These are phyloP conservation scores for Acinonyx jubatus DNA, from an alignment of 2,113 vertebrate species.

Conservation along the genomic window DNA sequence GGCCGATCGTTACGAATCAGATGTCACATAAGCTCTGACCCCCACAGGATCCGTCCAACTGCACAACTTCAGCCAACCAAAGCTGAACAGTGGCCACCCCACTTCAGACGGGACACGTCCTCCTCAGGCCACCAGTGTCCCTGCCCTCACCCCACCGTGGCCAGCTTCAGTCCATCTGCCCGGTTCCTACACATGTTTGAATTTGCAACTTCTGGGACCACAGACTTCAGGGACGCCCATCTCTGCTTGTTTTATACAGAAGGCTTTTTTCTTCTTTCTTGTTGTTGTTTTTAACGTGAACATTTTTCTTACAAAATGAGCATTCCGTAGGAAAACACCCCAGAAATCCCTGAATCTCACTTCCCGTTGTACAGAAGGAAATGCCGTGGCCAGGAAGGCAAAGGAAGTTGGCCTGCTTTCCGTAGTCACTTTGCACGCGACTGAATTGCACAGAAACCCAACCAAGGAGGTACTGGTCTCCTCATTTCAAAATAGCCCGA, in stretches of 20 bases:
- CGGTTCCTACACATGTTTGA: neutral
- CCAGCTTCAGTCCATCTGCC: neutral
- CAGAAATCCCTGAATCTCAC: neutral
- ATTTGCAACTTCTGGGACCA: neutral
- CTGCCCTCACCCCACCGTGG: accelerated
- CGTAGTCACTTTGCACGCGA: accelerated
- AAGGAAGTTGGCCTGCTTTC: neutral
- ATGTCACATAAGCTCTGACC: neutral
- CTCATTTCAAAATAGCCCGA: neutral
- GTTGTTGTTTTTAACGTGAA: neutral
- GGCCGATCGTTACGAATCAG: neutral
- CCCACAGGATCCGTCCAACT: too few relatives aligned
- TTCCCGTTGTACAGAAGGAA: neutral
- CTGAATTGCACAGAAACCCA: too few relatives aligned
- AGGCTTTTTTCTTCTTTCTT: neutral
- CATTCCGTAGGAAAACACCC: neutral
- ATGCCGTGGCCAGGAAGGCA: neutral
- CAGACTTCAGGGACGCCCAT: neutral
- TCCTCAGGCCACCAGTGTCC: too few relatives aligned
- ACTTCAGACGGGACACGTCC: neutral
- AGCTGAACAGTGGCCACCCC: neutral
- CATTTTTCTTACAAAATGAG: neutral
- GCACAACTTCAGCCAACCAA: neutral
- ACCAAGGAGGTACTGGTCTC: neutral
- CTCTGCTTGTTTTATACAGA: neutral